Evolutionary conservation across 2,113 vertebrate species (phyloP).

Genomic region (Agapornis roseicollis): DNA sequence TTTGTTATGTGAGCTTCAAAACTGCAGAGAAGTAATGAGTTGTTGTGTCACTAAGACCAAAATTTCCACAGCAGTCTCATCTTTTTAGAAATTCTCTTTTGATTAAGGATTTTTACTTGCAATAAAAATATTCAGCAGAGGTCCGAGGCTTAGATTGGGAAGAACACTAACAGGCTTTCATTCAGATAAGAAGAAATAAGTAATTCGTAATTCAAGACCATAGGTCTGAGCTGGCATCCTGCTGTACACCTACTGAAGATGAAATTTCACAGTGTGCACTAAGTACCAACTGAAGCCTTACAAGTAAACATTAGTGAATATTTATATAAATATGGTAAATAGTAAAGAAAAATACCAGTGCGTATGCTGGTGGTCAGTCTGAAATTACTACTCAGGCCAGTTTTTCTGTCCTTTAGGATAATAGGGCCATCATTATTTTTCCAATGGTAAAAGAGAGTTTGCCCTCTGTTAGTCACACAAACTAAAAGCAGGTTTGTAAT

Average conservation of each 20-base stretch:
- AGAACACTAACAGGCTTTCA: neutral
- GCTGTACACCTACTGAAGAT: neutral
- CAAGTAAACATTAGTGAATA: neutral
- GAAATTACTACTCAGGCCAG: neutral
- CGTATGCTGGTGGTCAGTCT: neutral
- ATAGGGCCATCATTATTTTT: neutral
- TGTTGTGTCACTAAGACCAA: neutral
- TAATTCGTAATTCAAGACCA: neutral
- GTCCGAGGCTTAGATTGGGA: neutral
- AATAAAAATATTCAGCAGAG: neutral
- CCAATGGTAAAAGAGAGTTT: neutral
- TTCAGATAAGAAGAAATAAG: neutral
- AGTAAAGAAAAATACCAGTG: neutral
- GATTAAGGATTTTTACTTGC: slow-evolving; percentile 6
- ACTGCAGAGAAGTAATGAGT: neutral
- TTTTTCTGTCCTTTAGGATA: neutral
- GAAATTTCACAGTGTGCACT: neutral
- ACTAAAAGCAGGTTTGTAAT: slow-evolving; percentile 5
- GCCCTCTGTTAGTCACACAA: neutral
- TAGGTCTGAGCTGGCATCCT: neutral
- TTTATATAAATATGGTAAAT: neutral
- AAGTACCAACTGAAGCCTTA: neutral
- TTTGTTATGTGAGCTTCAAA: neutral
- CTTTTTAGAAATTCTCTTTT: neutral
- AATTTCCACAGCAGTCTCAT: neutral